phyloP scores from a whole-genome alignment of 2,797 vertebrate species.

The Chiropotes sagulatus region DNA sequence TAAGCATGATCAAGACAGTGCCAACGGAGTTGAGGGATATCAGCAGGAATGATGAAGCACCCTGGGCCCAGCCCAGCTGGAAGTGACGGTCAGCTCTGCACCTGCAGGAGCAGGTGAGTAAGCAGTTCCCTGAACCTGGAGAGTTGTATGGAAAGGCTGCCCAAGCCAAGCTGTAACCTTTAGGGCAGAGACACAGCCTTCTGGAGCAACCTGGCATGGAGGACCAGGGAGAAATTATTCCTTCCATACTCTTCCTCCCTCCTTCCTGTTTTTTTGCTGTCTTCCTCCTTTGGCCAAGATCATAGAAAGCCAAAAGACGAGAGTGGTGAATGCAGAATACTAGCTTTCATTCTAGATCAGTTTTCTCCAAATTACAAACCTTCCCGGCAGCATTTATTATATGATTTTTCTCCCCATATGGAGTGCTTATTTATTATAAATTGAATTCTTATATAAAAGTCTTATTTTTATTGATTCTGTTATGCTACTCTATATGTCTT shows the following conservation, averaged over 20 bases:
- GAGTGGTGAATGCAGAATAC: fast-evolving
- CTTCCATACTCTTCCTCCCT: fast-evolving
- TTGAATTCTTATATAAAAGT: not conserved
- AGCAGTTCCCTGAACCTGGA: not conserved
- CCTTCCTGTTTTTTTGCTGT: not conserved
- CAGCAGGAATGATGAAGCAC: fast-evolving
- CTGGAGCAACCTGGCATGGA: not conserved
- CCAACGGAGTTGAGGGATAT: not conserved
- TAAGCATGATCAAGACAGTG: not conserved
- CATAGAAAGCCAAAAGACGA: not conserved
- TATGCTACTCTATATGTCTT: not conserved
- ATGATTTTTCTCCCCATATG: not conserved
- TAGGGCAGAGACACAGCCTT: not conserved
- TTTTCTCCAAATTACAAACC: not conserved
- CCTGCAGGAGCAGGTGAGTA: fast-evolving
- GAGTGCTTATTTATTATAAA: not conserved
- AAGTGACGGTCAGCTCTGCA: fast-evolving
- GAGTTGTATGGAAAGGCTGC: not conserved
- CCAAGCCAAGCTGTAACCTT: fast-evolving
- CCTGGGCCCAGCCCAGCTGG: not conserved
- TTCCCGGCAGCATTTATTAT: not conserved
- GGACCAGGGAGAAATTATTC: fast-evolving
- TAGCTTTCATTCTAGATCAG: fast-evolving
- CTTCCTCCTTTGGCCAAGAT: not conserved
- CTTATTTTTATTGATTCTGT: not conserved